Conservation (phyloP, 2,888 invertebrate species). For the Oasisia sp. region DNA sequence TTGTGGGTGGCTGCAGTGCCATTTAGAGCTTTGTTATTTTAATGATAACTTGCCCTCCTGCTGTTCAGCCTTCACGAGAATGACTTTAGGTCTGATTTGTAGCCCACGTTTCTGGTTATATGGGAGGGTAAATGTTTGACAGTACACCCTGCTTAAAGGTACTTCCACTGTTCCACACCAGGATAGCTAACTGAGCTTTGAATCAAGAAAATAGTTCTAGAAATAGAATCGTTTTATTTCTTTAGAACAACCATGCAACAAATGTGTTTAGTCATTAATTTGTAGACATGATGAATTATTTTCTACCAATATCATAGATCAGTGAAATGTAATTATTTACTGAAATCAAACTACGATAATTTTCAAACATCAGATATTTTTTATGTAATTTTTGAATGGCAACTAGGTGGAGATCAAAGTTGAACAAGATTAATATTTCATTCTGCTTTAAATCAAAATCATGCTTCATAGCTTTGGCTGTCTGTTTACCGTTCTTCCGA, state of each 20-base stretch:
- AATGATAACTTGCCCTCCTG: neutral
- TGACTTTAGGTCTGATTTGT: constrained; percentile 3
- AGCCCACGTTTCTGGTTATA: neutral
- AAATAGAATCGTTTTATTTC: neutral
- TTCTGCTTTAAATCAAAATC: neutral
- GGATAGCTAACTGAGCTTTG: neutral
- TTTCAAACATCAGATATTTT: neutral
- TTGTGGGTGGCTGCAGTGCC: neutral
- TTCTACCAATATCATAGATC: neutral
- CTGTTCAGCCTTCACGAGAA: neutral
- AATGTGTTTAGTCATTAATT: neutral
- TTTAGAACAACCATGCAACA: neutral
- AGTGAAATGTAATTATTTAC: neutral
- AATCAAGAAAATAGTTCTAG: neutral
- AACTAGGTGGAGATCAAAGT: neutral
- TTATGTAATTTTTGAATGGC: neutral
- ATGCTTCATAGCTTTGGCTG: neutral
- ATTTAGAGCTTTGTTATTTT: neutral
- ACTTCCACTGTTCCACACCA: neutral
- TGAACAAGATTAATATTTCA: neutral
- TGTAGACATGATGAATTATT: neutral
- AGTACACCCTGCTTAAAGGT: neutral
- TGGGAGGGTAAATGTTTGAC: neutral
- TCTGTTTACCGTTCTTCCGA: neutral
- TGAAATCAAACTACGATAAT: neutral